These are phyloP conservation scores for Formica exsecta DNA, from an alignment of 1,140 invertebrate species.

Conservation along the genomic window DNA sequence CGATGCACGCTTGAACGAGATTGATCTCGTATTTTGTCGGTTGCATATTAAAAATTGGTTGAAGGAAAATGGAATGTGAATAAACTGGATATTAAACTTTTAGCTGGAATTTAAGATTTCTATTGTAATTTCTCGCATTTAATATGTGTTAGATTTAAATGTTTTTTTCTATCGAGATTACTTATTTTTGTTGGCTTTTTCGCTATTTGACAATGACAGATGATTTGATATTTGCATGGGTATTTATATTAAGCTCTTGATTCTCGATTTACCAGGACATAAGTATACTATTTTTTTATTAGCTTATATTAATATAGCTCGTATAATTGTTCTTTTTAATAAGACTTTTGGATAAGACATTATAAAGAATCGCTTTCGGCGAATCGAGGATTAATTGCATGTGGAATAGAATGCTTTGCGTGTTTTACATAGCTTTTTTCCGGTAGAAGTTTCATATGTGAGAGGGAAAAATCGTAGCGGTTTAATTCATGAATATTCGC, in stretches of 20 bases:
- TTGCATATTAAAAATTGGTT: constrained; percentile 4
- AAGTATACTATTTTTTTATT: neutral
- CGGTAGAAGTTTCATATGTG: neutral
- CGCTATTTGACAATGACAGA: neutral
- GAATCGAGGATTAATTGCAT: constrained; percentile 28
- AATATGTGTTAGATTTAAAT: neutral
- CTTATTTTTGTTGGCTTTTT: neutral
- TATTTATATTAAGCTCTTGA: neutral
- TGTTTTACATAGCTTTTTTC: neutral
- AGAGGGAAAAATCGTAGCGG: neutral
- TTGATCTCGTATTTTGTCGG: neutral
- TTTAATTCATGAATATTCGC: neutral
- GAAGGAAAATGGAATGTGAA: neutral
- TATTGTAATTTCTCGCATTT: neutral
- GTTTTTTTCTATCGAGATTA: neutral
- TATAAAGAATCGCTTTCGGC: neutral
- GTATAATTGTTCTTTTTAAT: neutral
- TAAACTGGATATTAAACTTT: neutral
- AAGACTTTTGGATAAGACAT: neutral
- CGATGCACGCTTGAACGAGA: constrained; percentile 15
- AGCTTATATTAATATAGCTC: neutral
- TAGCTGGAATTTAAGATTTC: constrained; percentile 2
- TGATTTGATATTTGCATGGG: neutral
- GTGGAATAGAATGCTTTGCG: constrained; percentile 15
- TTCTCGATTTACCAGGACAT: neutral